A percentile compares a stretch with the other conserved stretches of the same genome.
Conservation (phyloP, 2,113 vertebrate species). For the Myxocyprinus asiaticus region DNA sequence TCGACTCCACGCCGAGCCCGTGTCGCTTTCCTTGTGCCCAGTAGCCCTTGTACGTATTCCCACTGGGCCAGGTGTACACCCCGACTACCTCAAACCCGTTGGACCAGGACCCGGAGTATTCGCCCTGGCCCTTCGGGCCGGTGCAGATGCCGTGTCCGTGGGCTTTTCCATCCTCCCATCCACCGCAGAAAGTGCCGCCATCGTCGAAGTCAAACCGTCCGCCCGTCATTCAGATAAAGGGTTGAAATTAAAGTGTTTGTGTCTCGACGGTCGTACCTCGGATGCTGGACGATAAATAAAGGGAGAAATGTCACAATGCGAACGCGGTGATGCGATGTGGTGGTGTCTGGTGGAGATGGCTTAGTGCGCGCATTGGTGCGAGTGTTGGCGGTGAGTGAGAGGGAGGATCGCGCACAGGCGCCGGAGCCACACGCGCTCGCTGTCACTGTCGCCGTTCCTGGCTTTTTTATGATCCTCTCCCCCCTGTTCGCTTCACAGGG, state of each 20-base stretch:
- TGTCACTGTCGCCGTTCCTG: constrained; percentile 56
- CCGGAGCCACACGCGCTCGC: constrained; percentile 51
- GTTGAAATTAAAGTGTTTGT: constrained; percentile 28
- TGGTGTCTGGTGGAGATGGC: constrained; percentile 31
- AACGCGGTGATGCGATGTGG: constrained; percentile 5
- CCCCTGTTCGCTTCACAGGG: constrained; percentile 37
- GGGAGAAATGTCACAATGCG: background rate
- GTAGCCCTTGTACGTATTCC: constrained; percentile 90
- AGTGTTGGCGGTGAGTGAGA: constrained; percentile 53
- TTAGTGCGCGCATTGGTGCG: constrained; percentile 54
- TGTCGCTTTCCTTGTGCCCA: constrained; percentile 94
- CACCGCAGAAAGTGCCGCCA: constrained; percentile 95
- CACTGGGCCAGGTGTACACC: constrained; percentile 95
- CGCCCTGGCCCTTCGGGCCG: constrained; percentile 93
- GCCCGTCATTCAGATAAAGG: constrained; percentile 89
- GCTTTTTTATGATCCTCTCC: constrained; percentile 34
- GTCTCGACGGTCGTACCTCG: constrained; percentile 37
- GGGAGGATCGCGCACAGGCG: constrained; percentile 54
- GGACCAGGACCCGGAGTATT: constrained; percentile 93
- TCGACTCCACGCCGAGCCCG: constrained; percentile 91
- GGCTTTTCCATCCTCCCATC: constrained; percentile 95
- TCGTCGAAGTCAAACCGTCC: constrained; percentile 97
- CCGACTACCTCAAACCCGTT: constrained; percentile 92
- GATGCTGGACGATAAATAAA: background rate
- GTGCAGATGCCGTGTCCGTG: constrained; percentile 95